Base-by-base conservation (phyloP, 2,797 vertebrate genomes). In the Siniperca undulata region DNA sequence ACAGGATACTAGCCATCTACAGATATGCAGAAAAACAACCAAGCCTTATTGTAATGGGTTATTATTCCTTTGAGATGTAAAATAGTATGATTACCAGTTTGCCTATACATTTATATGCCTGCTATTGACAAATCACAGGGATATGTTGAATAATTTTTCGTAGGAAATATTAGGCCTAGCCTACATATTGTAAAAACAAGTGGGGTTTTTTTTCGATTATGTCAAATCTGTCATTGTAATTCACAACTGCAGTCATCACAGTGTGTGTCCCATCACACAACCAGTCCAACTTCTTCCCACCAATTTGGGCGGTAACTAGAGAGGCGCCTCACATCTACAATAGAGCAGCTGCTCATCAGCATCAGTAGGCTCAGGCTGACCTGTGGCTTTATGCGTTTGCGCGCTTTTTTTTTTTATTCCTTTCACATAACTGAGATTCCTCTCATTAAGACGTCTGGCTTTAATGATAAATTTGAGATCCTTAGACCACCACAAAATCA, bases 271-370 rank as follows among this genome's bases (percentile, higher is more conserved):
- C 68, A 3, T 74, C 80, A 55, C 40, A 79, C 80, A 78, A 77
- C 62, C 82, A 84, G 77, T 24, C 40, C 61, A 70, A 58, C 75
- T 86, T 83, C 68, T 92, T 94, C 89, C 90, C 93, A 94, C 89
- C 83, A 16, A 74, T 86, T 90, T 30, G 90, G 89, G 90, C 89
- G 91, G 91, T 58, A 93, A 83, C 38, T 17, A 13, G 53, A 74
- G 84, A 73, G 85, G 79, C 82, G 88, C 90, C 88, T 87, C 80
- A 50, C 69, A 75, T 76, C 36, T 78, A 95, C 93, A 94, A 95
- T 94, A 64, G 93, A 91, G 91, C 94, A 94, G 92, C 93, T 94
- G 94, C 93, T 90, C 85, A 40, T 77, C 84, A 20, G 77, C 90
- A 80, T 92, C 88, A 92, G 89, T 81, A 7, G 81, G 82, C 83